A percentile compares a stretch with the other conserved stretches of the same genome.
These are phyloP conservation scores for Lordiphosa fenestrarum DNA, from an alignment of 2,888 invertebrate genomes.

Conservation along the genomic window DNA sequence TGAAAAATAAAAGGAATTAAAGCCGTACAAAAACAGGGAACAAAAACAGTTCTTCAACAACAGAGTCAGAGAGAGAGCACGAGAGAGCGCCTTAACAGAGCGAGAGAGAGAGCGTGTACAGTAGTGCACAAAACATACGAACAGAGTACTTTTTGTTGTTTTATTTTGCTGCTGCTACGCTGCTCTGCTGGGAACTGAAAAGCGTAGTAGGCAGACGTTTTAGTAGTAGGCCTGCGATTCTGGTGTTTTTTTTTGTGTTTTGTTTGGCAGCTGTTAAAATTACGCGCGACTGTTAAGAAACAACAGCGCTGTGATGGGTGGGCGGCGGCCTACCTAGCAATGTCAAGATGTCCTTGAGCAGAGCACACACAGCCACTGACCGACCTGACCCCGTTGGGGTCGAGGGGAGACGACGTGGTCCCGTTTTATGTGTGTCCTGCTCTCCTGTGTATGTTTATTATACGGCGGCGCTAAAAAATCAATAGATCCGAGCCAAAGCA, in stretches of 20 bases:
- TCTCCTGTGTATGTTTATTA: conserved; percentile 22
- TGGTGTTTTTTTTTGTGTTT: neutral
- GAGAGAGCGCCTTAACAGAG: conserved; percentile 35
- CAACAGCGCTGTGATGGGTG: no score
- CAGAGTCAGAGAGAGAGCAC: conserved; percentile 8
- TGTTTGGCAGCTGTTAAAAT: conserved; percentile 8
- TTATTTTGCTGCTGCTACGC: conserved; percentile 16
- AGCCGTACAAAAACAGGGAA: conserved; percentile 65
- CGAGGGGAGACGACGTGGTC: conserved; percentile 3
- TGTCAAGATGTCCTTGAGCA: conserved; percentile 63
- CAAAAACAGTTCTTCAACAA: conserved; percentile 7
- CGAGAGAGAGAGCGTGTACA: conserved; percentile 55
- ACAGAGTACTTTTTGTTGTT: conserved; percentile 32
- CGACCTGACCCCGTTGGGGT: conserved; percentile 42
- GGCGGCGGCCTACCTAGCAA: conserved; percentile 12
- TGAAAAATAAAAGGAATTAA: conserved; percentile 58
- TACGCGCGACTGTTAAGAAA: neutral
- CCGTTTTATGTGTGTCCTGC: conserved; percentile 8
- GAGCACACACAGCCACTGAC: conserved; percentile 30
- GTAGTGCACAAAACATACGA: conserved; percentile 76
- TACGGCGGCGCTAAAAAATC: conserved; percentile 45
- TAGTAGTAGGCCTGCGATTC: neutral
- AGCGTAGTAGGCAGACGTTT: no score
- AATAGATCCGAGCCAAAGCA: conserved; percentile 36
- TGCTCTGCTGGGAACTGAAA: conserved; percentile 7